Evolutionary conservation across 2,888 invertebrate species (phyloP).

Genomic region (Bugulina stolonifera): DNA sequence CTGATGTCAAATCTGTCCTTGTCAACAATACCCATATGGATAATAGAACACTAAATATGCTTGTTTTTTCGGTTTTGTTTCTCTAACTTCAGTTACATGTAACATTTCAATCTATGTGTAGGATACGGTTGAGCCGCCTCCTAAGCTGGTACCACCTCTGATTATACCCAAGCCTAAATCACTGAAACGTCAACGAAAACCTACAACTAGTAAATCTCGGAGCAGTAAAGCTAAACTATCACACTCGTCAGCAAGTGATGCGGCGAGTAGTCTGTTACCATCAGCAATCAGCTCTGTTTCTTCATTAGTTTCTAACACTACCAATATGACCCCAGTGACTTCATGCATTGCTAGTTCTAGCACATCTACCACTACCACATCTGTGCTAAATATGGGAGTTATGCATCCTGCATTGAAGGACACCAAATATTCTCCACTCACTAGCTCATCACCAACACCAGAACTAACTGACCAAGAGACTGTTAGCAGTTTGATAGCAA

Average conservation of each 20-base stretch:
- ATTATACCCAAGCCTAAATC: background rate
- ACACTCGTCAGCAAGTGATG: background rate
- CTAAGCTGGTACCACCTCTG: background rate
- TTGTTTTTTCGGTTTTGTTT: too few species aligned
- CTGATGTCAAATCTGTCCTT: too few species aligned
- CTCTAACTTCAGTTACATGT: too few species aligned
- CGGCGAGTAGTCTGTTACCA: background rate
- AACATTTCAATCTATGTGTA: too few species aligned
- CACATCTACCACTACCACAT: too few species aligned
- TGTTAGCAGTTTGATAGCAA: conserved; percentile 1
- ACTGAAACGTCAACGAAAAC: conserved; percentile 15
- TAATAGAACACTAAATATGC: too few species aligned
- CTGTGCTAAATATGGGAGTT: background rate
- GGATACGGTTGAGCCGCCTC: background rate
- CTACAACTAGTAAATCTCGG: background rate
- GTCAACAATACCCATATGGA: too few species aligned
- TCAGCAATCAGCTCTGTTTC: background rate
- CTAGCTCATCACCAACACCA: background rate
- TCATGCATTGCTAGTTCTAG: too few species aligned
- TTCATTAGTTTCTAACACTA: background rate
- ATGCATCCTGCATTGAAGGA: conserved; percentile 23
- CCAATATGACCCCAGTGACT: background rate
- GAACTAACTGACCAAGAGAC: conserved; percentile 12
- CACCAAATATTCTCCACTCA: background rate
- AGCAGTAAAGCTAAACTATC: background rate